phyloP scores from a whole-genome alignment of 2,888 invertebrate genomes.

The Acrocyrtus sp. region DNA sequence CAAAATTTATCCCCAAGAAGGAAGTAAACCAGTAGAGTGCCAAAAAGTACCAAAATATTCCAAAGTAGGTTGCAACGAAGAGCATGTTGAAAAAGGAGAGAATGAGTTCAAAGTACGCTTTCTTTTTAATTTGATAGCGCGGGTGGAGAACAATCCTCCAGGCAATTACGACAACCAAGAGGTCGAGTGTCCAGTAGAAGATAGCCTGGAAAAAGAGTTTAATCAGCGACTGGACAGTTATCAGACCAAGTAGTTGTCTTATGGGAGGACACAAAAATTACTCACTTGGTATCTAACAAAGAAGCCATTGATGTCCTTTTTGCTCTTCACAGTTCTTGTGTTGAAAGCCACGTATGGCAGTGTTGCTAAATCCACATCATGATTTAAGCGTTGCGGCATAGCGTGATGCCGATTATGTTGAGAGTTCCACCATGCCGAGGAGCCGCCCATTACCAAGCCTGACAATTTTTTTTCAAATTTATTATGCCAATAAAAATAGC shows the following conservation, averaged over 20 bases:
- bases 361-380: slow-evolving; percentile 58
- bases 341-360: slow-evolving; percentile 58
- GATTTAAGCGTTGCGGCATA: slow-evolving; percentile 55
- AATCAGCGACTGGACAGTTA: no score
- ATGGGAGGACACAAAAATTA: no score
- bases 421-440: slow-evolving; percentile 41
- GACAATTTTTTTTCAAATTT: no score
- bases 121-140: background rate
- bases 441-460: slow-evolving; percentile 26
- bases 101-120: background rate
- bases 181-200: slow-evolving; percentile 1
- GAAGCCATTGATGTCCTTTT: slow-evolving; percentile 7
- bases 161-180: background rate
- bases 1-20: background rate
- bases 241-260: no score
- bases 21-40: background rate
- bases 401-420: slow-evolving; percentile 46
- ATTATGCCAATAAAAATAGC: no score
- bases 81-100: background rate
- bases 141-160: background rate
- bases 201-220: no score
- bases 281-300: slow-evolving; percentile 28
- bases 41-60: background rate
- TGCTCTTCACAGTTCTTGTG: slow-evolving; percentile 31
- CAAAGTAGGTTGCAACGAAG: background rate